Conservation (phyloP, 2,888 invertebrate genomes). For the Oligia strigilis region DNA sequence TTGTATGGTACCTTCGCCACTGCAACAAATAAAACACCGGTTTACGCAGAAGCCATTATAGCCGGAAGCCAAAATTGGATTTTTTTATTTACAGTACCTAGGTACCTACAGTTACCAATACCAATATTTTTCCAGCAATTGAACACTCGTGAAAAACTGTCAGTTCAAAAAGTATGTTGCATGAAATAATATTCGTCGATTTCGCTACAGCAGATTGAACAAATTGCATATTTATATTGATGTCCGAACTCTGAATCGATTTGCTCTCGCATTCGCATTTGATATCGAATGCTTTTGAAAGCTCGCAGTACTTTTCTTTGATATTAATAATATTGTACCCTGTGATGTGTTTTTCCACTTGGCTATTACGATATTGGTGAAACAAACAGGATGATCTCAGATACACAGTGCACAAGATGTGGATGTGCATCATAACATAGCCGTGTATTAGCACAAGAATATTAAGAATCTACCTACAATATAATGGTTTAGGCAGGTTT, state of each 20-base stretch:
- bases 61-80: not conserved
- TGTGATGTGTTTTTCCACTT: not conserved
- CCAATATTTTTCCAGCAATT: not conserved
- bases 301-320: not conserved
- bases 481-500: too few species aligned
- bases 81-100: not conserved
- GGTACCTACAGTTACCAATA: slow-evolving; percentile 5
- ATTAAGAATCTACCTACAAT: not conserved
- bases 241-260: slow-evolving; percentile 10
- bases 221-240: slow-evolving; percentile 32
- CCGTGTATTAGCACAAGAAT: not conserved
- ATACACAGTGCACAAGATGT: not conserved
- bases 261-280: not conserved
- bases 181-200: slow-evolving; percentile 19
- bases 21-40: too few species aligned
- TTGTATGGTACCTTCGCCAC: too few species aligned
- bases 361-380: not conserved
- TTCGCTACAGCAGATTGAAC: slow-evolving; percentile 11
- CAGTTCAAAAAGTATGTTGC: not conserved
- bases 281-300: slow-evolving; percentile 9
- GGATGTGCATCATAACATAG: too few species aligned
- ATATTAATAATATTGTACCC: not conserved
- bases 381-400: not conserved
- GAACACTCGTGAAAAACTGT: not conserved
- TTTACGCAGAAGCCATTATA: not conserved